A percentile compares a stretch with the other conserved stretches of the same genome.
These are phyloP conservation scores for Caenorhabditis sp. DNA, from an alignment of 2,888 invertebrate species.

Conservation along the genomic window DNA sequence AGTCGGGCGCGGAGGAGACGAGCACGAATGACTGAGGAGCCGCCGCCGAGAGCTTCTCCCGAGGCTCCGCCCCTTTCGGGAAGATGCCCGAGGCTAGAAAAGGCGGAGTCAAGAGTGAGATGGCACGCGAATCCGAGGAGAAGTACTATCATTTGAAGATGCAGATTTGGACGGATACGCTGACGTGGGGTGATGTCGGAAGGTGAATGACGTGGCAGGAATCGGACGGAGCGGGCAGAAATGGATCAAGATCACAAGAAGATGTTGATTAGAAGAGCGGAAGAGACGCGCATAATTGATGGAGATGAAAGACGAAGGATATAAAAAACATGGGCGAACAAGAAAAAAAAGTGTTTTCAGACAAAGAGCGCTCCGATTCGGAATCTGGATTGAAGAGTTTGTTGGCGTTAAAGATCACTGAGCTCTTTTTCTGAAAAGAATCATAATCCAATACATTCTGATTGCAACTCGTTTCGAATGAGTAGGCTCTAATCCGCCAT, in stretches of 20 bases:
- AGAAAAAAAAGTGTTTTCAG: not conserved
- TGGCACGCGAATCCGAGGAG: conserved; percentile 30
- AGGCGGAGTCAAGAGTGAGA: conserved; percentile 21
- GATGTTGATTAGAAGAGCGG: conserved; percentile 38
- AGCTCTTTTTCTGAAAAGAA: too few relatives aligned
- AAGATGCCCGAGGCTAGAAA: conserved; percentile 21
- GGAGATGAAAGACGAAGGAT: conserved; percentile 4
- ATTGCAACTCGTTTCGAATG: too few relatives aligned
- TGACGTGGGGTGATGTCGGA: conserved; percentile 23
- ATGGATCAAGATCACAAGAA: conserved; percentile 3
- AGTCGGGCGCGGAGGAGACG: not conserved
- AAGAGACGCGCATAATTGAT: conserved; percentile 40
- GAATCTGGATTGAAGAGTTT: too few relatives aligned
- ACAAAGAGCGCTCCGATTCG: too few relatives aligned
- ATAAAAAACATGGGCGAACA: not conserved
- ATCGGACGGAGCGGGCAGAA: conserved; percentile 9
- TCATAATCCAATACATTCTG: too few relatives aligned
- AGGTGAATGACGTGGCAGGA: conserved; percentile 13
- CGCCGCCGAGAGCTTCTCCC: conserved; percentile 12
- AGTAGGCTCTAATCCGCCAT: conserved; percentile 13
- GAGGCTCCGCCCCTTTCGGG: conserved; percentile 13
- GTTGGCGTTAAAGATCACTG: too few relatives aligned
- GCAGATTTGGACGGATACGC: too few relatives aligned
- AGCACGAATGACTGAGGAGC: conserved; percentile 1
- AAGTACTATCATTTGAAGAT: conserved; percentile 10